Base-by-base conservation (phyloP, 2,113 vertebrate species). In the Excalfactoria chinensis region DNA sequence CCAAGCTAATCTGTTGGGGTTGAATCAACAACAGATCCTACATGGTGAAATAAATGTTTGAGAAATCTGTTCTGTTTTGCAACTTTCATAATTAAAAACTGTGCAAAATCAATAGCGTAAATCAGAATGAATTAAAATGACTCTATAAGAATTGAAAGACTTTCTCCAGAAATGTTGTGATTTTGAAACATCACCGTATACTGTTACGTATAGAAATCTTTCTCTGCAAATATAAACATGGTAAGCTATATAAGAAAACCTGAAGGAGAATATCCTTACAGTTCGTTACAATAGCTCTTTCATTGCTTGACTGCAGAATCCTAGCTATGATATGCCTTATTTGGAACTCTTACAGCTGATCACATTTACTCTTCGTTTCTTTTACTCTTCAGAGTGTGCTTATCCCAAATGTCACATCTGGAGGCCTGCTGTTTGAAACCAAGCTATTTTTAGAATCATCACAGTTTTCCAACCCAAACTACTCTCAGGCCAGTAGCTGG, bases 391-490 rank as follows among this genome's bases (percentile, higher is more conserved):
- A 93, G 93, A 89, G 51, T 88, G 26, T 80, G 91, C 73, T 74
- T 96, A 86, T 89, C 79, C 94, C 91, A 95, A 96, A 96, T 94
- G 82, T 93, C 95, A 97, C 97, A 97, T 98, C 96, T 97, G 96
- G 97, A 96, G 87, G 80, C 96, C 94, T 87, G 7, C 78, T 96
- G 94, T 95, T 97, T 95, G 86, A 96, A 97, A 95, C 53, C 16
- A 84, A 96, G 95, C 92, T 98, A 95, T 97, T 97, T 97, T 96
- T 97, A 95, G 96, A 97, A 95, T 96, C 91, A 94, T 84, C 93
- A 58, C 82, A 97, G 89, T 95, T 97, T 98, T 97, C 97, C 96
- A 97, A 95, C 55, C 92, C 89, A 93, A 93, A 89, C 92, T 95
- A 88, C 88, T 93, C 77, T 90, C 81, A 96, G 88, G 76, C 90